These are phyloP conservation scores for Phrynocephalus guinanensis DNA, from an alignment of 2,797 vertebrate genomes.

Conservation along the genomic window DNA sequence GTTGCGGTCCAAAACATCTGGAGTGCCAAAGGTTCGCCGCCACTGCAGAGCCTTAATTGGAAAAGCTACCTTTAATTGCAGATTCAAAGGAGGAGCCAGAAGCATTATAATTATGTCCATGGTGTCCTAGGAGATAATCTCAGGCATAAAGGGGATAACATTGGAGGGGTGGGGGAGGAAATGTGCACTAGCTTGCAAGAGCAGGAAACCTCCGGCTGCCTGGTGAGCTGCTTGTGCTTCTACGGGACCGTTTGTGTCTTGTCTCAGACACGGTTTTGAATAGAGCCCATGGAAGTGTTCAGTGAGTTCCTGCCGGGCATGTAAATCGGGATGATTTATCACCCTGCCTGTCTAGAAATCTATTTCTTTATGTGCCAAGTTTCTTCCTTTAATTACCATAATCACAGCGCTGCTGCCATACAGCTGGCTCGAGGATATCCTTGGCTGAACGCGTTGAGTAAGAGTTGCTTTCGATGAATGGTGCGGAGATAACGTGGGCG, in stretches of 20 bases:
- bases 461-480: slow-evolving; percentile 9
- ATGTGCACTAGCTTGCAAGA: neutral
- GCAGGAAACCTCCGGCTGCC: neutral
- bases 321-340: slow-evolving; percentile 34
- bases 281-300: neutral
- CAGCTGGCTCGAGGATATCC: neutral
- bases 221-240: neutral
- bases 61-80: neutral
- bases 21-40: too few relatives aligned
- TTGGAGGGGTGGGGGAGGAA: neutral
- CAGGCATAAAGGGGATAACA: neutral
- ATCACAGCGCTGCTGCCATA: slow-evolving; percentile 8
- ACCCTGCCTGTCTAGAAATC: slow-evolving; percentile 48
- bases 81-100: neutral
- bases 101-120: too few relatives aligned
- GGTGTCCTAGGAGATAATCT: neutral
- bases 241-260: neutral
- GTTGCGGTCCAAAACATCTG: too few relatives aligned
- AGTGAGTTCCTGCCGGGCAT: neutral
- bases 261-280: neutral
- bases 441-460: slow-evolving; percentile 20
- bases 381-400: slow-evolving; percentile 48
- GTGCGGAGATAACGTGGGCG: neutral
- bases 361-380: slow-evolving; percentile 37
- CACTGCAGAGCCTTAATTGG: neutral